A percentile compares a stretch with the other conserved stretches of the same genome.
Evolutionary conservation across 2,113 vertebrate genomes (phyloP).

Genomic region (Trematocara nigrifrons): DNA sequence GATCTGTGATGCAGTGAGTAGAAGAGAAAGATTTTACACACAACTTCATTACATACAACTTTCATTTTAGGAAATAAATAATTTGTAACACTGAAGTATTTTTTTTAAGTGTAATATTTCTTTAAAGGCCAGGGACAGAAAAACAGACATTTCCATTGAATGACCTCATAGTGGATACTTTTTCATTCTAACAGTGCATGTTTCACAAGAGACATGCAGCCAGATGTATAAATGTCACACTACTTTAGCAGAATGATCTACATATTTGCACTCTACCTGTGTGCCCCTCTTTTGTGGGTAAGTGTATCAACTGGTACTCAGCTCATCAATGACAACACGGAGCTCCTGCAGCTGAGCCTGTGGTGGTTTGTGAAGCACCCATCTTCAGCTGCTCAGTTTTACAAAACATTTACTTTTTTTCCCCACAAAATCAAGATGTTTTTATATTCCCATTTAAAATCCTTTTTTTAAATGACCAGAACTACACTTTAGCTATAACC

Average conservation of each 20-base stretch:
- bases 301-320: background rate
- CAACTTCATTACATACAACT: no score
- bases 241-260: rapidly evolving
- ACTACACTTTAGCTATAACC: background rate
- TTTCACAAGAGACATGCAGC: background rate
- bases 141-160: background rate
- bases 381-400: background rate
- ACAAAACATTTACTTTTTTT: rapidly evolving
- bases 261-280: background rate
- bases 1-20: no score
- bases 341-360: background rate
- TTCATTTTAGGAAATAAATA: background rate
- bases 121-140: background rate
- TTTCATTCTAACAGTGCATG: background rate
- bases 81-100: background rate
- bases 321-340: background rate
- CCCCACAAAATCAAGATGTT: background rate
- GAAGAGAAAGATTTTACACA: no score
- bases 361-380: background rate
- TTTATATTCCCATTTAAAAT: background rate
- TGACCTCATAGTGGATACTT: background rate
- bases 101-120: background rate
- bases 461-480: background rate
- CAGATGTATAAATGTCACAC: background rate
- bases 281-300: background rate